Percentiles rank a stretch among this genome's conserved stretches.
These are phyloP conservation scores for Heterodera schachtii DNA, from an alignment of 1,140 invertebrate species.

Conservation along the genomic window DNA sequence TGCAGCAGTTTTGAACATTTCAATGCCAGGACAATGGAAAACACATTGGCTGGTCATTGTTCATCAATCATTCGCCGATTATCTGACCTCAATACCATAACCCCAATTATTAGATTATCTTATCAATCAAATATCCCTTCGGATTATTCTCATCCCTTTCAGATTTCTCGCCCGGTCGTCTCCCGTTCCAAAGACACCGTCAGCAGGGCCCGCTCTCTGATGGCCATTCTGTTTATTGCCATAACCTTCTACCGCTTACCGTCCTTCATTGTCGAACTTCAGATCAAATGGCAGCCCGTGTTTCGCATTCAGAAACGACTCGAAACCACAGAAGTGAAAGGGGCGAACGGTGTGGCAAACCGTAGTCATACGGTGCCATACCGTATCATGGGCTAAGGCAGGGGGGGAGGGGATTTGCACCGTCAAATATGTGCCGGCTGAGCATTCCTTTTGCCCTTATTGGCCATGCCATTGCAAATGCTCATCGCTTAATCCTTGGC, in stretches of 20 bases:
- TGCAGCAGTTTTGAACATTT: slow-evolving; percentile 15
- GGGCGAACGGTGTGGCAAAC: not conserved
- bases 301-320: slow-evolving; percentile 48
- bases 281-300: slow-evolving; percentile 53
- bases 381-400: too few relatives aligned
- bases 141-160: slow-evolving; percentile 22
- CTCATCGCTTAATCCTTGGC: not conserved
- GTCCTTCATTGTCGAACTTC: slow-evolving; percentile 57
- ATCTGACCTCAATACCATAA: slow-evolving; percentile 3
- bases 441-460: too few relatives aligned
- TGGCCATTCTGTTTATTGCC: slow-evolving; percentile 55
- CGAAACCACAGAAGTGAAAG: slow-evolving; percentile 58
- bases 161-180: slow-evolving; percentile 64
- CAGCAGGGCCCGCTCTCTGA: slow-evolving; percentile 46
- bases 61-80: too few relatives aligned
- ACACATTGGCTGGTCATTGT: too few relatives aligned
- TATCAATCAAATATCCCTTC: not conserved
- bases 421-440: too few relatives aligned
- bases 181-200: slow-evolving; percentile 62
- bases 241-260: slow-evolving; percentile 59
- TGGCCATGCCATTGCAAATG: too few relatives aligned
- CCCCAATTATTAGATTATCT: not conserved
- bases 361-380: slow-evolving; percentile 7
- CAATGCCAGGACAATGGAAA: too few relatives aligned
- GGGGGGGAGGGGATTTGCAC: too few relatives aligned